Conservation (phyloP, 2,888 invertebrate genomes). For the Linnaemya vulpina region DNA sequence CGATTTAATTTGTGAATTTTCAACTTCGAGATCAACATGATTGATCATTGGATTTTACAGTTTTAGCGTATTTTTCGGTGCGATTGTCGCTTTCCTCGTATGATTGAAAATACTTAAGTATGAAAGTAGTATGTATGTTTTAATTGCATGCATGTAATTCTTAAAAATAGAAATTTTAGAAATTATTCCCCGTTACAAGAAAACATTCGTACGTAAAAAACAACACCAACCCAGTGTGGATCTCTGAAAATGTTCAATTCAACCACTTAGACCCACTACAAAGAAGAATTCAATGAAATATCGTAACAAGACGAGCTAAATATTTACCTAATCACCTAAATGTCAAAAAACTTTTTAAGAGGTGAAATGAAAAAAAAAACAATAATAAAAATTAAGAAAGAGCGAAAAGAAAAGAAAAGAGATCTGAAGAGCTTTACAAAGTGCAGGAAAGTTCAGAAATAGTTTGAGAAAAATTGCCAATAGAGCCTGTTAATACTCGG, state of each 20-base stretch:
- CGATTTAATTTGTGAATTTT: no score
- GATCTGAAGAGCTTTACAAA: not conserved
- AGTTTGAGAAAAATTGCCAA: not conserved
- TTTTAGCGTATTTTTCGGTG: no score
- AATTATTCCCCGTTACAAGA: not conserved
- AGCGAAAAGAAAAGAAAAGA: constrained; percentile 1
- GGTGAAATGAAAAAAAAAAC: constrained; percentile 14
- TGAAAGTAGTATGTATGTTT: no score
- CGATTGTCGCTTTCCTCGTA: no score
- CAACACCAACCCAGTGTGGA: not conserved
- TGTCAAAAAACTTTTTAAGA: constrained; percentile 62
- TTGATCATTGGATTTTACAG: no score
- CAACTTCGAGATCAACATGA: no score
- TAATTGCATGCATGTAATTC: no score
- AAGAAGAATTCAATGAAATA: constrained; percentile 17
- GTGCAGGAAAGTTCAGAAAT: constrained; percentile 20
- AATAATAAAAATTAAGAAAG: not conserved
- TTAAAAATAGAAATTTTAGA: not conserved
- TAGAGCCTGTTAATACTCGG: constrained; percentile 3
- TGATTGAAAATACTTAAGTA: no score
- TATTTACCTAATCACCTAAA: constrained; percentile 65
- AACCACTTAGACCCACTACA: constrained; percentile 47
- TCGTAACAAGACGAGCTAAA: constrained; percentile 31
- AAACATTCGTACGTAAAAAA: not conserved
- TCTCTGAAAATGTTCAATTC: constrained; percentile 16